Conservation (phyloP, 2,797 vertebrate species). For the Eospalax fontanierii region DNA sequence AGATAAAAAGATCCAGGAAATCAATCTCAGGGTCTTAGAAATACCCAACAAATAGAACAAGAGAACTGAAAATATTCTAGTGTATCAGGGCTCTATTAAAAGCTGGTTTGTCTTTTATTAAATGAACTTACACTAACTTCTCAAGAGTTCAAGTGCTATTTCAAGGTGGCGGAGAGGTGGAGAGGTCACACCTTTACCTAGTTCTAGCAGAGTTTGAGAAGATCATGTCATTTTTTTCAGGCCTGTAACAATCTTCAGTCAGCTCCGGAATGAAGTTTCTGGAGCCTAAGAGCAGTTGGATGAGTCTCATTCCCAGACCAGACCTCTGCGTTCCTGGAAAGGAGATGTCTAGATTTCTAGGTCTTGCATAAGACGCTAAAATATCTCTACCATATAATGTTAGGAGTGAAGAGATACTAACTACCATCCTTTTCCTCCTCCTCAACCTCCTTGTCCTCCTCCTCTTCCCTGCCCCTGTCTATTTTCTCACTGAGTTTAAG, state of each 20-base stretch:
- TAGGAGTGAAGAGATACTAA: slow-evolving; percentile 23
- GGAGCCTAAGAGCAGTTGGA: slow-evolving; percentile 9
- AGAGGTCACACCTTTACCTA: slow-evolving; percentile 30
- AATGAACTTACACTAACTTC: slow-evolving; percentile 36
- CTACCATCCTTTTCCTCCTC: not conserved
- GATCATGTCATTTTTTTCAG: slow-evolving; percentile 49
- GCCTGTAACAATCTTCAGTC: not conserved
- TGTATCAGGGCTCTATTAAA: slow-evolving; percentile 28
- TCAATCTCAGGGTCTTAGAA: slow-evolving; percentile 13
- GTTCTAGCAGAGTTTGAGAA: not conserved
- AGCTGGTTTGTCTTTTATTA: slow-evolving; percentile 3
- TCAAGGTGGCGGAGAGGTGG: not conserved
- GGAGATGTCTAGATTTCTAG: slow-evolving; percentile 37
- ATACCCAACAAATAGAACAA: not conserved
- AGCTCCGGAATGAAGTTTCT: slow-evolving; percentile 20
- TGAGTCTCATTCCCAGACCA: slow-evolving; percentile 28
- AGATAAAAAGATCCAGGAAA: not conserved
- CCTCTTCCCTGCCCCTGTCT: not conserved
- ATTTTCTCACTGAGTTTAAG: slow-evolving; percentile 36
- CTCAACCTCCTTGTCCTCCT: not conserved
- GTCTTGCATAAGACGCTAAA: slow-evolving; percentile 27
- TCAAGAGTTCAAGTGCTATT: slow-evolving; percentile 38
- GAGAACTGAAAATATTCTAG: slow-evolving; percentile 8
- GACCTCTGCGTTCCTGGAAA: not conserved
- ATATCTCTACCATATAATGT: slow-evolving; percentile 25